Base-by-base conservation (phyloP, 1,140 invertebrate species). In the Neelides sp. region DNA sequence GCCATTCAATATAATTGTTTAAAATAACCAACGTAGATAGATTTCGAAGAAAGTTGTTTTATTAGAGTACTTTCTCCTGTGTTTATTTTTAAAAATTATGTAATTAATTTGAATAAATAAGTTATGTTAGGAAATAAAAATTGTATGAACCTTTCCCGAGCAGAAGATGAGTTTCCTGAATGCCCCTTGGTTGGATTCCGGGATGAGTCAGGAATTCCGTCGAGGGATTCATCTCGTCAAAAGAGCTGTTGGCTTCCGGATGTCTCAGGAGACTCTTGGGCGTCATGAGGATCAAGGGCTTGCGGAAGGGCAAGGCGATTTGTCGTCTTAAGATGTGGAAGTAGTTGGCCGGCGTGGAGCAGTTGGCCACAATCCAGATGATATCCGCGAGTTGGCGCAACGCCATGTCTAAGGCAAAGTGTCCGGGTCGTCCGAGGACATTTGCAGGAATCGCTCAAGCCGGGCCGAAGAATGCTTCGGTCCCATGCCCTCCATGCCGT, bases 401-500 rank as follows among this genome's bases (percentile, higher is more conserved):
- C 62, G 83, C 85, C 69, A 96, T 96, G 64, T 95, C 86, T 61
- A 81, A 59, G 91, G 92, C 73, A 94, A 89, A 65, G 90, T 85
- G 66, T 97, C 92, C 13, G 88, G 84, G 67, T 98, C 93, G 64
- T 98, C 94, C 58, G 89, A 83, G 52, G 83, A 91, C 82, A 97
- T 85, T 71, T 98, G 94, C 30, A 99, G 69, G 73, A 15, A 55
- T 61, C 96, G 77, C 71, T 98, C 95, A 5, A 94, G 71, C 53
- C 93, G 78, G 55, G 88, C 92, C 60, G 85, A 92, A 1, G 92
- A 97, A 67, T 99, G 95, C 71, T 99, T 95, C 5, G 95, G 95
- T 28, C 96, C 95, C 90, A 95, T 95, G 70, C 94, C 95, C 77
- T 99, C 96, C 71, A 96, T 84, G 50, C 94, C 95, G 64, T 99